Conservation (phyloP, 2,888 invertebrate genomes). For the Pseudolycoriella hygida region DNA sequence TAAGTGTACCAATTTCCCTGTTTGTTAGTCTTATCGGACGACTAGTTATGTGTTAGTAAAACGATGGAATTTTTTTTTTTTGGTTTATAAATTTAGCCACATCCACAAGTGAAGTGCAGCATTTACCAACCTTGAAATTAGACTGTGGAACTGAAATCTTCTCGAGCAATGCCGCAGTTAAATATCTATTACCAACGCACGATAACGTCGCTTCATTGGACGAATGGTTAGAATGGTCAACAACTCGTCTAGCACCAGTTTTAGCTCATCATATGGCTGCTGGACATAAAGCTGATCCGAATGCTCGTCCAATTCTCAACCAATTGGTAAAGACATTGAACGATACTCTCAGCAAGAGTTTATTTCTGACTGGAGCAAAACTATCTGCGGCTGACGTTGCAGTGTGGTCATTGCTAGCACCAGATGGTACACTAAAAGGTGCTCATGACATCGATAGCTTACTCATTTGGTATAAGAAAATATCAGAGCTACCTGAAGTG, state of each 20-base stretch:
- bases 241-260: constrained; percentile 38
- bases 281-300: constrained; percentile 33
- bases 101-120: constrained; percentile 28
- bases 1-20: constrained; percentile 23
- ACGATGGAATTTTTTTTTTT: constrained; percentile 5
- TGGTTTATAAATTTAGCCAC: constrained; percentile 5
- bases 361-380: constrained; percentile 41
- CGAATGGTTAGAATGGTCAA: constrained; percentile 51
- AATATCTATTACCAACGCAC: constrained; percentile 38
- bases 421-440: constrained; percentile 37
- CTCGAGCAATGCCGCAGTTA: constrained; percentile 51
- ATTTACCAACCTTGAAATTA: constrained; percentile 47
- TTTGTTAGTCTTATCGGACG: not conserved
- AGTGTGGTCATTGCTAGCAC: constrained; percentile 56
- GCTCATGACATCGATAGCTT: constrained; percentile 35
- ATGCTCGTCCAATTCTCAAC: constrained; percentile 37
- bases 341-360: constrained; percentile 30
- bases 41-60: no score
- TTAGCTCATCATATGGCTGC: constrained; percentile 33
- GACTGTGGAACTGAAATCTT: constrained; percentile 44
- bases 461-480: constrained; percentile 39
- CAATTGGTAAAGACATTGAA: constrained; percentile 39
- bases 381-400: constrained; percentile 50
- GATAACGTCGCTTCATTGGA: constrained; percentile 6
- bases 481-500: constrained; percentile 36